These are phyloP conservation scores for Apamea monoglypha DNA, from an alignment of 2,888 invertebrate species.

Conservation along the genomic window DNA sequence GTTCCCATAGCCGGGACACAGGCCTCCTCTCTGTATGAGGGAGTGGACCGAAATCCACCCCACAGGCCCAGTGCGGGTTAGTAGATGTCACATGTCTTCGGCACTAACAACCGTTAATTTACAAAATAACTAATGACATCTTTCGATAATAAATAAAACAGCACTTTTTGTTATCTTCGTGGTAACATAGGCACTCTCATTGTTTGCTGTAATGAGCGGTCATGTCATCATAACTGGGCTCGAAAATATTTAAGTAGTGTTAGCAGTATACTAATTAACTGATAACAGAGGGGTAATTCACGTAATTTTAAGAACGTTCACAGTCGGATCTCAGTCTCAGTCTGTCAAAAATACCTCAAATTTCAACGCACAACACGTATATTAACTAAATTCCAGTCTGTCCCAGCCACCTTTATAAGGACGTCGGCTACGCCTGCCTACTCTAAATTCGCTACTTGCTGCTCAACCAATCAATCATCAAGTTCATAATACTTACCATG, in stretches of 20 bases:
- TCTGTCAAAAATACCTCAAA: too few relatives aligned
- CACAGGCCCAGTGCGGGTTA: background rate
- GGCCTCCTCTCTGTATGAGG: background rate
- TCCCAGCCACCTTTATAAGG: background rate
- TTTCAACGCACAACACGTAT: conserved; percentile 14
- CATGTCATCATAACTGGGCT: conserved; percentile 22
- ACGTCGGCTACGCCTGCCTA: background rate
- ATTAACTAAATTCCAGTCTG: background rate
- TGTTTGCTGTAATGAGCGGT: conserved; percentile 9
- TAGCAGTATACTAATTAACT: conserved; percentile 27
- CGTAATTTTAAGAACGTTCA: too few relatives aligned
- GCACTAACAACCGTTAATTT: background rate
- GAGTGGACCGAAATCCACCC: background rate
- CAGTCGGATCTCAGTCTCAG: too few relatives aligned
- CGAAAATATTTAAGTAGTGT: conserved; percentile 36
- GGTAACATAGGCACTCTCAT: conserved; percentile 3
- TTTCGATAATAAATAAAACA: background rate
- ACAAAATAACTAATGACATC: background rate
- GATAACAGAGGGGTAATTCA: too few relatives aligned
- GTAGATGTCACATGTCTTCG: too few relatives aligned
- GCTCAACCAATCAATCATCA: background rate
- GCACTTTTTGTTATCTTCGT: background rate
- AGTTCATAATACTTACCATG: conserved; percentile 81
- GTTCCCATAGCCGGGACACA: too few relatives aligned
- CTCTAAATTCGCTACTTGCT: too few relatives aligned